These are phyloP conservation scores for Branchinecta lindahli DNA, from an alignment of 1,140 invertebrate species.

Conservation along the genomic window DNA sequence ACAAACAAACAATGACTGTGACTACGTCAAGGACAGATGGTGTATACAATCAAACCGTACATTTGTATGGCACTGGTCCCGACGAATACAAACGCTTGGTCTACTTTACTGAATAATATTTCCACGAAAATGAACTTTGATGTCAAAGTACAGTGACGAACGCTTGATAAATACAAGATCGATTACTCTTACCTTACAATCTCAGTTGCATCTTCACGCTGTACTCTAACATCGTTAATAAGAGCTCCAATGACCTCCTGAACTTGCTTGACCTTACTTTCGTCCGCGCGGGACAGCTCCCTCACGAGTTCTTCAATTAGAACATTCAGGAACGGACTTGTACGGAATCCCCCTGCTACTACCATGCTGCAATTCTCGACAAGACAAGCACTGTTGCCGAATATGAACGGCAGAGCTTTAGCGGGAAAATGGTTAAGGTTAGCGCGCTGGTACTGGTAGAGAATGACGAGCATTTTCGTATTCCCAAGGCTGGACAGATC, in stretches of 20 bases:
- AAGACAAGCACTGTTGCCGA: background rate
- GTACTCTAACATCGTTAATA: background rate
- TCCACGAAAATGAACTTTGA: no score
- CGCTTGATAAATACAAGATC: no score
- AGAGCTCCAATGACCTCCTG: background rate
- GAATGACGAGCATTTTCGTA: background rate
- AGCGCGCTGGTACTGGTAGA: background rate
- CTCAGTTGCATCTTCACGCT: background rate
- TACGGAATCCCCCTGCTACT: background rate
- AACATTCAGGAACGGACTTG: background rate
- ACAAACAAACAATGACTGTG: no score
- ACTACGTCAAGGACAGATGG: no score
- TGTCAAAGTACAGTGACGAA: no score
- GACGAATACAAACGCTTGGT: no score
- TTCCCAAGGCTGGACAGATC: no score
- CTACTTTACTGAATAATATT: no score
- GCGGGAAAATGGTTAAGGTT: background rate
- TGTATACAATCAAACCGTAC: no score
- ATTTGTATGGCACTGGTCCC: no score
- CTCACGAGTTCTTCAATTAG: background rate
- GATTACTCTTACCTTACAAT: background rate
- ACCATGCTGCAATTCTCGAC: background rate
- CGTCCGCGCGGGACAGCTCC: background rate
- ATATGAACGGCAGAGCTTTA: background rate
- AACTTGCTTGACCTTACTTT: background rate